Evolutionary conservation across 2,113 vertebrate genomes (phyloP).

Genomic region (Tyrannus savana): DNA sequence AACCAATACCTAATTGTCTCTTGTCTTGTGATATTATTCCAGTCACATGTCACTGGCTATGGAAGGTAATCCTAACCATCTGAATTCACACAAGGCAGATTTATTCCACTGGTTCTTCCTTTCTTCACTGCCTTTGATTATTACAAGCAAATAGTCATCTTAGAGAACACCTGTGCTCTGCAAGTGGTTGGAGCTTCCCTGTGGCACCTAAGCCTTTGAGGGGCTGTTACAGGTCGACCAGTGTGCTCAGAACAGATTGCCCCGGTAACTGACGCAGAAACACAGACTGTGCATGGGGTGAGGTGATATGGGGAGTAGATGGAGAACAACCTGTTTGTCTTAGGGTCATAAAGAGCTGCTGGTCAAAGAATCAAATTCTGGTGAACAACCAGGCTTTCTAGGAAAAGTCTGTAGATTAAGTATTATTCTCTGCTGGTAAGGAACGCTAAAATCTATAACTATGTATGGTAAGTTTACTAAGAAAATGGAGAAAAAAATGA

Average conservation of each 20-base stretch:
- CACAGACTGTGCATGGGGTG: not conserved
- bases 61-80: not conserved
- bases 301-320: not conserved
- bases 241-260: constrained; percentile 12
- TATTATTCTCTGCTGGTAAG: not conserved
- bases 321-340: not conserved
- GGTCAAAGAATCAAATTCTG: not conserved
- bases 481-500: not conserved
- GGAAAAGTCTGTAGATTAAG: not conserved
- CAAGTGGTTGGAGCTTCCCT: not conserved
- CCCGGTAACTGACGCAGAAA: constrained; percentile 1
- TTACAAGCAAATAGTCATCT: not conserved
- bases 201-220: constrained; percentile 2
- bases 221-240: not conserved
- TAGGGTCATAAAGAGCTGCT: not conserved
- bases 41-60: not conserved
- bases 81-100: not conserved
- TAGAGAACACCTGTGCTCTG: constrained; percentile 38
- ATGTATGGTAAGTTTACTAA: not conserved
- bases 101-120: not conserved
- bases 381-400: not conserved
- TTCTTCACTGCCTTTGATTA: not conserved
- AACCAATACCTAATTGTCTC: not conserved
- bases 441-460: not conserved
- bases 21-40: not conserved